A percentile compares a stretch with the other conserved stretches of the same genome.
These are phyloP conservation scores for Lepus timidus DNA, from an alignment of 2,113 vertebrate genomes.

Conservation along the genomic window DNA sequence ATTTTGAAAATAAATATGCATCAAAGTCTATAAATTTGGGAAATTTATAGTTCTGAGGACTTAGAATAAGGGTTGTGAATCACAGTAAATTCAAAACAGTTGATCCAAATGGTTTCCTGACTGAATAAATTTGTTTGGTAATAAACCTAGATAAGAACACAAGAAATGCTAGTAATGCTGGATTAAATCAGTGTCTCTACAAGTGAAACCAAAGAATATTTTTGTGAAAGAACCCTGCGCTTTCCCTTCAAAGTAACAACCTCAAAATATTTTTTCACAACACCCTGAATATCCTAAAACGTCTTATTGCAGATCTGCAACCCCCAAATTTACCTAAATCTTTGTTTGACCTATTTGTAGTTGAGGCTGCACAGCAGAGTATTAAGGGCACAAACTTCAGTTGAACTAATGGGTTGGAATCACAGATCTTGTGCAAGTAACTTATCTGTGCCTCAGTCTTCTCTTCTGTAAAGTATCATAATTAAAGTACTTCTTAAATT, in stretches of 20 bases:
- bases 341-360: slow-evolving; percentile 48
- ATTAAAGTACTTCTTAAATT: slow-evolving; percentile 25
- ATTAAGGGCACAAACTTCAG: background rate
- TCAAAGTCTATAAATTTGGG: slow-evolving; percentile 42
- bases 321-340: background rate
- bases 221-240: background rate
- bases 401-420: slow-evolving; percentile 37
- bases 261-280: slow-evolving; percentile 48
- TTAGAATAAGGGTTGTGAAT: slow-evolving; percentile 14
- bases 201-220: background rate
- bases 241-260: slow-evolving; percentile 46
- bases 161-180: background rate
- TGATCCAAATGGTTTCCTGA: background rate
- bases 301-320: background rate
- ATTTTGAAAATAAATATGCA: background rate
- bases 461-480: slow-evolving; percentile 8
- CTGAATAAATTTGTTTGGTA: slow-evolving; percentile 35
- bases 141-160: background rate
- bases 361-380: background rate
- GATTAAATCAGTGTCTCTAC: slow-evolving; percentile 7
- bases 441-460: background rate
- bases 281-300: background rate
- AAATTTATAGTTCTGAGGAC: slow-evolving; percentile 27
- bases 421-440: background rate
- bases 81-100: slow-evolving; percentile 5